Evolutionary conservation across 35 echinoderm and acorn worm genomes (phyloP).

Genomic region (Diadema setosum): DNA sequence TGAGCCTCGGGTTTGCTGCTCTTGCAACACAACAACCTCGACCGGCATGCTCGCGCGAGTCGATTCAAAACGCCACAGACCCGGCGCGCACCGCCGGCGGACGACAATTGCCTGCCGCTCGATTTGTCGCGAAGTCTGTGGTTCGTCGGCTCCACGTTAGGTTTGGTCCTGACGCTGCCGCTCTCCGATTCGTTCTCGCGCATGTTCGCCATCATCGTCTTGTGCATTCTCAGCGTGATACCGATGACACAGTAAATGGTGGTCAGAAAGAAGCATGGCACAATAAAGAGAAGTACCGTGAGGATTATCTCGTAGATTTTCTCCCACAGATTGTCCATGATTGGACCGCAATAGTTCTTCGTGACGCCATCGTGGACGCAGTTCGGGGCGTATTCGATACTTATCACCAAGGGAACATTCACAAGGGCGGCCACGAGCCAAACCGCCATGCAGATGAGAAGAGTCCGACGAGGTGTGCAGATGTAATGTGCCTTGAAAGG

Average conservation of each 20-base stretch:
- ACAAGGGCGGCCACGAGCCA: constrained; percentile 65
- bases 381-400: constrained; percentile 24
- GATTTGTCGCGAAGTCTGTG: neutral
- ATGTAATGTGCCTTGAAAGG: constrained; percentile 82
- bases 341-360: constrained; percentile 8
- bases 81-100: neutral
- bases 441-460: constrained; percentile 57
- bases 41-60: neutral
- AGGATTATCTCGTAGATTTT: constrained; percentile 38
- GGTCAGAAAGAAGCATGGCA: constrained; percentile 65
- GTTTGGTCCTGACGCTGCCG: neutral
- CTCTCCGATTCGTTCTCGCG: constrained; percentile 24
- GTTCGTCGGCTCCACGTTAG: neutral
- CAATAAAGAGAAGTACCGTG: constrained; percentile 68
- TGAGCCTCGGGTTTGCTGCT: neutral
- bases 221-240: constrained; percentile 59
- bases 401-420: constrained; percentile 45
- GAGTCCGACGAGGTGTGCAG: constrained; percentile 71
- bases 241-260: constrained; percentile 71
- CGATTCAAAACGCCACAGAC: neutral
- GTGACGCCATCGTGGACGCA: neutral
- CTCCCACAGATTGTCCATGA: neutral
- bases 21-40: neutral
- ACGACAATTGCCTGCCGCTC: neutral
- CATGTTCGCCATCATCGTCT: constrained; percentile 65